These are phyloP conservation scores for Phalacrocorax carbo DNA, from an alignment of 2,113 vertebrate species.

Conservation along the genomic window DNA sequence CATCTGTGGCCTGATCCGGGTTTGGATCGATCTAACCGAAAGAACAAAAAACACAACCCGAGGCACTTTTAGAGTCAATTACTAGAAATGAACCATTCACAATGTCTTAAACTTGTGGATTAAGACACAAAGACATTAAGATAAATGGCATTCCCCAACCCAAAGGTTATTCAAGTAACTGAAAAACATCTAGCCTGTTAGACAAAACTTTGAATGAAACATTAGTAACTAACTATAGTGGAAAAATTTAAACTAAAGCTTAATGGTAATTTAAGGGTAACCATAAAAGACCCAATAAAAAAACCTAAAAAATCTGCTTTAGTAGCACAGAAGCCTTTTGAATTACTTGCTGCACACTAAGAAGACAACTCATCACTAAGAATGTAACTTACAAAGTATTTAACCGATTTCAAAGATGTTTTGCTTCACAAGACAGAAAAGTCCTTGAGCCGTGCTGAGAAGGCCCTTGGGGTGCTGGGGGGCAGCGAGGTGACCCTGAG, in stretches of 20 bases:
- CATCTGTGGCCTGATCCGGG: conserved; percentile 86
- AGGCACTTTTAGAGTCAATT: not conserved
- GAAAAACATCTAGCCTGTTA: not conserved
- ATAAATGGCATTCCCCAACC: not conserved
- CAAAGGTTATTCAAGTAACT: not conserved
- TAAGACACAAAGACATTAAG: not conserved
- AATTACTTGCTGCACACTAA: not conserved
- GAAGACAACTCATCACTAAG: not conserved
- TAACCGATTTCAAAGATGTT: rapidly evolving
- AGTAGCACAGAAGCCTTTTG: not conserved
- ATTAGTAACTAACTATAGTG: not conserved
- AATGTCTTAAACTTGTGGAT: too few relatives aligned
- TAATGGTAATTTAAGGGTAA: not conserved
- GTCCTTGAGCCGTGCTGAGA: too few relatives aligned
- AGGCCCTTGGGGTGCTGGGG: too few relatives aligned
- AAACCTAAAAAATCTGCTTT: not conserved
- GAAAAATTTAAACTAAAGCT: not conserved
- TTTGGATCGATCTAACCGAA: conserved; percentile 90
- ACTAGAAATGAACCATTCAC: not conserved
- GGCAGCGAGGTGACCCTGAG: too few relatives aligned
- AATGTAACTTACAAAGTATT: not conserved
- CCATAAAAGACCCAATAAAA: not conserved
- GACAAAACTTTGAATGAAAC: not conserved
- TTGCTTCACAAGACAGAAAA: not conserved
- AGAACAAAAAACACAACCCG: not conserved